Base-by-base conservation (phyloP, 2,888 invertebrate species). In the Leptinotarsa rubiginosa region DNA sequence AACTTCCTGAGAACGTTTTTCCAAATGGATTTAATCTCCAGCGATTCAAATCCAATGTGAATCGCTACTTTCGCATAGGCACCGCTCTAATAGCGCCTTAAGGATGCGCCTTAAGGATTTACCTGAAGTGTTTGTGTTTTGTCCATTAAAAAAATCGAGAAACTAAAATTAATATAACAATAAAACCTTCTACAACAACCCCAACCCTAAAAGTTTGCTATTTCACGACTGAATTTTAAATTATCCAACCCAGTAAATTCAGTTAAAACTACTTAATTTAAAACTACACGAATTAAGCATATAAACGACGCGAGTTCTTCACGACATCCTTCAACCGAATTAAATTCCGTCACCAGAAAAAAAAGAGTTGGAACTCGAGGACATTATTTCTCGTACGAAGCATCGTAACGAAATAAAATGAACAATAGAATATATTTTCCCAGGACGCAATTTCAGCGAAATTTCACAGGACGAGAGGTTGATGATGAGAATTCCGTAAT, bases 371-470 rank as follows among this genome's bases (percentile, higher is more conserved):
- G 47, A 69, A 56, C 54, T 47, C 50, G 16, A 69, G 68, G 5
- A 68, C 54, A 68, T 70, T 71, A 62, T 70, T 62, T 70, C 74
- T 67, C 74, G 67, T 70, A 67, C 62, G 52, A n/a, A 64, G 47
- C 65, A 56, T 50, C 50, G 71, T 68, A 65, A 65, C 56, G 62
- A 56, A 68, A 75, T 69, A 22, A 56, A 69, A 72, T 69, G 65
- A 59, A 65, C 66, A 73, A 73, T 68, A 47, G 49, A 74, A 74
- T 67, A 70, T 68, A 70, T 71, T 70, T 62, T 15, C 59, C 56
- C 20, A 31, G 62, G 69, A 56, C 47, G 69, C 69, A 15, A 47
- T 69, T 69, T 65, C 59, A 41, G 69, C 69, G 56, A 65, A 73
- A 73, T 73, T 68, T 67, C 54, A 31, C 47, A 65, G 31, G n/a